phyloP scores from a whole-genome alignment of 2,888 invertebrate species.

The Melipona beecheii region DNA sequence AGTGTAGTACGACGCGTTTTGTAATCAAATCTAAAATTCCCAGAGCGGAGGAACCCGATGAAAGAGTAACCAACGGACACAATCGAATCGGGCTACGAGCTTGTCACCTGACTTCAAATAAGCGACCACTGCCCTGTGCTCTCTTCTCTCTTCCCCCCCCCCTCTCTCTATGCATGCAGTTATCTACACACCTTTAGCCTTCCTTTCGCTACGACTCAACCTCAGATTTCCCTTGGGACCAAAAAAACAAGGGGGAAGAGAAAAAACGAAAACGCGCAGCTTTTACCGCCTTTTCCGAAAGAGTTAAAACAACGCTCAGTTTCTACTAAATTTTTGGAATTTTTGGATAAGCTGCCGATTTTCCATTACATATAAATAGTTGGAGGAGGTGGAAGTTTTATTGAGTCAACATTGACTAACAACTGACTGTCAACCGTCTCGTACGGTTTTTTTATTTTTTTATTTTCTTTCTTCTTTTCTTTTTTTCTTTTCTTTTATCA shows the following conservation, averaged over 20 bases:
- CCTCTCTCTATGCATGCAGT: slow-evolving; percentile 5
- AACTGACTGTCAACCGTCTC: too few species aligned
- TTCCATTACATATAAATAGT: too few species aligned
- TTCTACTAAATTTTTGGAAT: background rate
- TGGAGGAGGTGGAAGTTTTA: too few species aligned
- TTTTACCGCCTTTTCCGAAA: slow-evolving; percentile 6
- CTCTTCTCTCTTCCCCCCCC: background rate
- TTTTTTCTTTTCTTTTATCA: too few species aligned
- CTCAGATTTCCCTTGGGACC: slow-evolving; percentile 64
- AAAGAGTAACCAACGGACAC: slow-evolving; percentile 79
- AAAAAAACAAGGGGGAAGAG: background rate
- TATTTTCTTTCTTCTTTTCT: too few species aligned
- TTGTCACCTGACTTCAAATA: slow-evolving; percentile 77
- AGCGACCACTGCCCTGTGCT: slow-evolving; percentile 69
- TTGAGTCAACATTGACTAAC: too few species aligned
- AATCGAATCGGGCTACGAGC: slow-evolving; percentile 75
- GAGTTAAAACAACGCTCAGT: slow-evolving; percentile 10
- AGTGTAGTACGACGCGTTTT: slow-evolving; percentile 59
- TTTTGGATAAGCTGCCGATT: background rate
- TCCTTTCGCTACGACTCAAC: slow-evolving; percentile 2
- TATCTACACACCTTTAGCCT: slow-evolving; percentile 39
- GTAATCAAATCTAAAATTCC: slow-evolving; percentile 80
- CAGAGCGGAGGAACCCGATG: slow-evolving; percentile 76
- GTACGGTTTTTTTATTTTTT: too few species aligned
- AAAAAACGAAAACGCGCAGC: background rate